phyloP scores from a whole-genome alignment of 1,140 invertebrate genomes.

The Hylaeus anthracinus region DNA sequence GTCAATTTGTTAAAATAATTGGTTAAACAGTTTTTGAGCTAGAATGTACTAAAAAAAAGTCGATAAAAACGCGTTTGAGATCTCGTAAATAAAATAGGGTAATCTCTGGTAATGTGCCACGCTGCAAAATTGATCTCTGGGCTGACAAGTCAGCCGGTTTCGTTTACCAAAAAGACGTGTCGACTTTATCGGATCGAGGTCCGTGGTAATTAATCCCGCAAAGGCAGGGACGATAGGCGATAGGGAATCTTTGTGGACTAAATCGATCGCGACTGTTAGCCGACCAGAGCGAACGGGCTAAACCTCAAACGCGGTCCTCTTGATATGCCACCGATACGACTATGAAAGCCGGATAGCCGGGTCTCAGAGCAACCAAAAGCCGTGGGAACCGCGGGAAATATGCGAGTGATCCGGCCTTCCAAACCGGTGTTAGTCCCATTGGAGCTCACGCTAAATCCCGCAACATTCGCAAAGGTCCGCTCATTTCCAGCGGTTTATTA shows the following conservation, averaged over 20 bases:
- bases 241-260: slow-evolving; percentile 15
- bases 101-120: too few species aligned
- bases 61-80: too few species aligned
- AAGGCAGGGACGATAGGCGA: slow-evolving; percentile 8
- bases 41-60: too few species aligned
- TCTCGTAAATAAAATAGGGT: too few species aligned
- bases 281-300: slow-evolving; percentile 19
- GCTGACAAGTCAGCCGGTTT: not conserved
- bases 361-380: slow-evolving; percentile 35
- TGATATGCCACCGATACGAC: slow-evolving; percentile 42
- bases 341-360: slow-evolving; percentile 11
- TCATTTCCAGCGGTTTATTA: slow-evolving; percentile 9
- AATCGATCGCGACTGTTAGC: slow-evolving; percentile 38
- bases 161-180: not conserved
- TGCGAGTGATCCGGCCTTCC: slow-evolving; percentile 10
- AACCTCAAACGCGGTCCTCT: slow-evolving; percentile 38
- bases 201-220: slow-evolving; percentile 12
- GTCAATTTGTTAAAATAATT: too few species aligned
- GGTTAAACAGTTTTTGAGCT: too few species aligned
- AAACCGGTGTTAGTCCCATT: slow-evolving; percentile 7
- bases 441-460: not conserved
- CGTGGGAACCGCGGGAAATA: slow-evolving; percentile 9
- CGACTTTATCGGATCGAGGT: slow-evolving; percentile 20
- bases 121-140: too few species aligned
- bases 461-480: not conserved